Evolutionary conservation across 2,888 invertebrate genomes (phyloP).

Genomic region (Sialis fuliginosa): DNA sequence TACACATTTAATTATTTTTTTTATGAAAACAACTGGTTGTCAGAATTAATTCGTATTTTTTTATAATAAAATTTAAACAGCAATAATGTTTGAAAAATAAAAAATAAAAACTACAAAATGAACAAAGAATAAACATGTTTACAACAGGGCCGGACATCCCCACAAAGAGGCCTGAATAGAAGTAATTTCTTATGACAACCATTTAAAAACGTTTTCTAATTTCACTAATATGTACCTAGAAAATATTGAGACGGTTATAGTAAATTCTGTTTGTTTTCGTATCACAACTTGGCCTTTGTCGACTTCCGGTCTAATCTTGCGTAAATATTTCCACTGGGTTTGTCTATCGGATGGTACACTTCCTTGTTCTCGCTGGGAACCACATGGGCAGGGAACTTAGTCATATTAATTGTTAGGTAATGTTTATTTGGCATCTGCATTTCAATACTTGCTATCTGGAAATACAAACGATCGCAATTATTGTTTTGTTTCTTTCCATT

Average conservation of each 20-base stretch:
- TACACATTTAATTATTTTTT: no score
- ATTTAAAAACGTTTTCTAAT: not conserved
- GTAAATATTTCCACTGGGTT: constrained; percentile 59
- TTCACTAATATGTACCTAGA: not conserved
- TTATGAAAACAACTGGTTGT: no score
- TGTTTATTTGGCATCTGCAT: constrained; percentile 73
- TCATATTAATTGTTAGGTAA: constrained; percentile 56
- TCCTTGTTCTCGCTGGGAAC: constrained; percentile 45
- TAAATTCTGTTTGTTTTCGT: no score
- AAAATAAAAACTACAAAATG: no score
- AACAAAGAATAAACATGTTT: no score
- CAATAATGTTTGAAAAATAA: no score
- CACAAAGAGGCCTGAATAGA: no score
- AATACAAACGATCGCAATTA: constrained; percentile 8
- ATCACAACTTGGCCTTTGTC: constrained; percentile 29
- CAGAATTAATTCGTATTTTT: not conserved
- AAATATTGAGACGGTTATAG: no score
- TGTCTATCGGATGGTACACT: constrained; percentile 60
- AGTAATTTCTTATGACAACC: no score
- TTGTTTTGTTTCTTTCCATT: not conserved
- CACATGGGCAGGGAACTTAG: constrained; percentile 47
- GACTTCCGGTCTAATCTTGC: constrained; percentile 47
- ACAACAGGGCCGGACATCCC: no score
- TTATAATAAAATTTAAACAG: not conserved
- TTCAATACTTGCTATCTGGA: constrained; percentile 46